Conservation (phyloP, 2,888 invertebrate genomes). For the Hartigia nigra region DNA sequence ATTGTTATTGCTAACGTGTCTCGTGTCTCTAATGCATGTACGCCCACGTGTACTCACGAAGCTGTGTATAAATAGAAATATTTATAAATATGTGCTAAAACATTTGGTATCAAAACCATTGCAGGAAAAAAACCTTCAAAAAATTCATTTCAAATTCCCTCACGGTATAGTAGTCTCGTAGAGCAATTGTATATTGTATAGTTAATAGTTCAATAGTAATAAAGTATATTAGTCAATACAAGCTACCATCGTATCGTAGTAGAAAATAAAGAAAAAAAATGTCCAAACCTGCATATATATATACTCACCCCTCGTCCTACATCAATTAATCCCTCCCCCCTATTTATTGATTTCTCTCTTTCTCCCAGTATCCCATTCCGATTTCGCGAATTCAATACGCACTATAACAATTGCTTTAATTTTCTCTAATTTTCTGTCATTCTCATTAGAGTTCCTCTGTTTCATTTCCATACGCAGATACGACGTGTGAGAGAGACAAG, state of each 20-base stretch:
- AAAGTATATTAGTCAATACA: background rate
- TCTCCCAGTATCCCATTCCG: background rate
- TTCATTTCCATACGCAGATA: background rate
- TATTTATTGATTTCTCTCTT: background rate
- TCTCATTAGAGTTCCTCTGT: background rate
- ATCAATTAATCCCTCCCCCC: background rate
- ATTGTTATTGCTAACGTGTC: background rate
- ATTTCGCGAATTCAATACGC: background rate
- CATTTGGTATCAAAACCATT: slow-evolving; percentile 61
- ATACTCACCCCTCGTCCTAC: background rate
- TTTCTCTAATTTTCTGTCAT: background rate
- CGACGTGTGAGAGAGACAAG: background rate
- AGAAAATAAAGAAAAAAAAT: background rate
- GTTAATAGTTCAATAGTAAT: background rate
- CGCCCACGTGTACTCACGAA: slow-evolving; percentile 21
- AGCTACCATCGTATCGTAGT: background rate
- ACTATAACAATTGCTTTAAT: background rate
- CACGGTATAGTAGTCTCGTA: slow-evolving; percentile 7
- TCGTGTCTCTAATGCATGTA: background rate
- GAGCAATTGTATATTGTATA: background rate
- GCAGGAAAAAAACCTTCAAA: slow-evolving; percentile 38
- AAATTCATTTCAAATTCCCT: slow-evolving; percentile 25
- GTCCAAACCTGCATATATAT: background rate
- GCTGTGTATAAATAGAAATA: slow-evolving; percentile 51
- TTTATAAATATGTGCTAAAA: slow-evolving; percentile 52